These are phyloP conservation scores for Sterrhoptilus dennistouni DNA, from an alignment of 2,113 vertebrate genomes.

Conservation along the genomic window DNA sequence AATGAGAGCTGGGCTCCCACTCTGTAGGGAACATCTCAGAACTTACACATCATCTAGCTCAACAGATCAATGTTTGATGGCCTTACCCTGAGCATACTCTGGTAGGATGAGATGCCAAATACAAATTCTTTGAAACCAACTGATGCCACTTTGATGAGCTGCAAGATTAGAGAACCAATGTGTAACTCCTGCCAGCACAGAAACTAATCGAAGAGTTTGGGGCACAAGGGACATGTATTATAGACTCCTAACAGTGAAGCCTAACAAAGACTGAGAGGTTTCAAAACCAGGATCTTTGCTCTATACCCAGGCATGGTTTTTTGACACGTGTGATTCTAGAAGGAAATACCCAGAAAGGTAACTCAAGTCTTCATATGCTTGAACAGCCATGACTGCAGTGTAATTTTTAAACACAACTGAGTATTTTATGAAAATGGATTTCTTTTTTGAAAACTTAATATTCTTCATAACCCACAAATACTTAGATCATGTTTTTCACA, in stretches of 20 bases:
- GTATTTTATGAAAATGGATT: background rate
- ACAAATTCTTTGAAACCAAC: background rate
- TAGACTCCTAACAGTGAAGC: background rate
- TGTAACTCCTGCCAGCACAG: background rate
- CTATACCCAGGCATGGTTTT: background rate
- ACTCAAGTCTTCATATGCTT: background rate
- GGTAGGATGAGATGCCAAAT: accelerated
- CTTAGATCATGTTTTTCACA: background rate
- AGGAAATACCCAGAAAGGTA: background rate
- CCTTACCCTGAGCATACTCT: background rate
- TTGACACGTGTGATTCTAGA: background rate
- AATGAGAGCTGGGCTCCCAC: background rate
- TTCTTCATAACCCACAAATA: background rate
- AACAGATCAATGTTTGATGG: background rate
- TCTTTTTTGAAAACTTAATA: background rate
- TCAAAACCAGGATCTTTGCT: background rate
- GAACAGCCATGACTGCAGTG: background rate
- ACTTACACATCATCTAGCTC: background rate
- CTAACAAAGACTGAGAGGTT: background rate
- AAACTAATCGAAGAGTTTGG: background rate
- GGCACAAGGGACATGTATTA: accelerated
- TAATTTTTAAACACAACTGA: background rate
- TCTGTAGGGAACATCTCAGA: background rate
- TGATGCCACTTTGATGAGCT: background rate
- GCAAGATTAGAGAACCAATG: background rate